Percentiles rank a stretch among this genome's conserved stretches.
phyloP scores from a whole-genome alignment of 2,797 vertebrate genomes.

The Tenualosa ilisha region DNA sequence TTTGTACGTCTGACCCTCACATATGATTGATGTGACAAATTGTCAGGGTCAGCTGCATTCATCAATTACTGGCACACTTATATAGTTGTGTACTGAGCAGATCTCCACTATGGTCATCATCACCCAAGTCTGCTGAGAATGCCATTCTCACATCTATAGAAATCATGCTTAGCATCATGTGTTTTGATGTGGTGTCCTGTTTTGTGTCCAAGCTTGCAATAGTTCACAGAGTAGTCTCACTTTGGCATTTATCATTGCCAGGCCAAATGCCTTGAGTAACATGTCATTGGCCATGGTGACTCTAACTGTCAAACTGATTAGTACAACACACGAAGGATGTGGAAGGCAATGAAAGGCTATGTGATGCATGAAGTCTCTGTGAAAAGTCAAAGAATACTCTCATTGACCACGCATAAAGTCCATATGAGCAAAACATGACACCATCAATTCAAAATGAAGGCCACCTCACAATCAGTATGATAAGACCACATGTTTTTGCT shows the following conservation, averaged over 20 bases:
- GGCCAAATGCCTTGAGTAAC: conserved; percentile 44
- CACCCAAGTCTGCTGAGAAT: conserved; percentile 45
- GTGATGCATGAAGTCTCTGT: conserved; percentile 31
- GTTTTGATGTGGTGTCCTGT: conserved; percentile 55
- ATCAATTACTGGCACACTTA: not conserved
- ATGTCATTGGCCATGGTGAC: conserved; percentile 52
- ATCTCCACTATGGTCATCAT: conserved; percentile 53
- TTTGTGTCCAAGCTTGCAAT: conserved; percentile 51
- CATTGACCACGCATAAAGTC: conserved; percentile 20
- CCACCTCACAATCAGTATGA: conserved; percentile 18
- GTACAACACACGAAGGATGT: conserved; percentile 30
- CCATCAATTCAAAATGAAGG: not conserved
- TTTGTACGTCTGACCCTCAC: not conserved
- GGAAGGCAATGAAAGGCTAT: conserved; percentile 22
- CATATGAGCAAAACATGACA: not conserved
- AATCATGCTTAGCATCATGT: conserved; percentile 43
- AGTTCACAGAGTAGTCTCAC: conserved; percentile 32
- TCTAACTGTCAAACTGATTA: conserved; percentile 43
- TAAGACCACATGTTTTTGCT: not conserved
- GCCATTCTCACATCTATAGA: conserved; percentile 46
- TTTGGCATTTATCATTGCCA: conserved; percentile 43
- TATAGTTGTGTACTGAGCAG: conserved; percentile 31
- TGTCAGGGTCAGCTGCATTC: conserved; percentile 5
- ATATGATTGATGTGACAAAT: conserved; percentile 20
- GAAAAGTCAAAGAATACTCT: conserved; percentile 40